Conservation (phyloP, 2,888 invertebrate genomes). For the Apocheima hispidaria region DNA sequence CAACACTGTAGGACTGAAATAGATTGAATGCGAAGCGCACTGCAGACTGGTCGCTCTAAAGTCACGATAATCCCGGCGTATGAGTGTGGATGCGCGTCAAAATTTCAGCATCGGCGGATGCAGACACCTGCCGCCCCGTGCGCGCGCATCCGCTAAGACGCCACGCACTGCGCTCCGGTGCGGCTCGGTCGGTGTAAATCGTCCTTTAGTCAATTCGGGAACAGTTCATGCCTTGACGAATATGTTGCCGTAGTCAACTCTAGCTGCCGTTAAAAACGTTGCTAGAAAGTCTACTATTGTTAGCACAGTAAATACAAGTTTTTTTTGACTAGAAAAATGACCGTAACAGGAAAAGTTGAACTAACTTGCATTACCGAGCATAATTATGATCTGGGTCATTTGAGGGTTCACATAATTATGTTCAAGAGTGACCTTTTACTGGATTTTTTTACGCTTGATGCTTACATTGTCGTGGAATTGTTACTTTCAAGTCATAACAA, state of each 20-base stretch:
- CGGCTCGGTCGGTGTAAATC: too few relatives aligned
- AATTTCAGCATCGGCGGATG: too few relatives aligned
- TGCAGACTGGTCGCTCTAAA: too few relatives aligned
- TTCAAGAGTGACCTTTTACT: slow-evolving; percentile 1
- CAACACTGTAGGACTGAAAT: too few relatives aligned
- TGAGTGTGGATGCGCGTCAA: too few relatives aligned
- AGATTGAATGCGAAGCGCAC: too few relatives aligned
- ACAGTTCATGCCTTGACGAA: not conserved
- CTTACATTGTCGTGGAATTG: not conserved
- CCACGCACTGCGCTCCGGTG: too few relatives aligned
- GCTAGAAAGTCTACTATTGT: not conserved
- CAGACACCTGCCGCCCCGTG: too few relatives aligned
- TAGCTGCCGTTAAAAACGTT: not conserved
- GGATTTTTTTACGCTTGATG: not conserved
- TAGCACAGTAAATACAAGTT: not conserved
- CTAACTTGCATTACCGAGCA: not conserved
- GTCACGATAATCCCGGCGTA: too few relatives aligned
- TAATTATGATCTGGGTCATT: too few relatives aligned
- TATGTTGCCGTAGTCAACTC: not conserved
- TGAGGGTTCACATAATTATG: too few relatives aligned
- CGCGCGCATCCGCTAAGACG: too few relatives aligned
- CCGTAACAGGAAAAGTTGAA: not conserved
- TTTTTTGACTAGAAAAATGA: not conserved
- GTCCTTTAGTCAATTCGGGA: slow-evolving; percentile 8
- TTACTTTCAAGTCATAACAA: not conserved